These are phyloP conservation scores for Bubo blakistoni DNA, from an alignment of 2,113 vertebrate genomes.

Conservation along the genomic window DNA sequence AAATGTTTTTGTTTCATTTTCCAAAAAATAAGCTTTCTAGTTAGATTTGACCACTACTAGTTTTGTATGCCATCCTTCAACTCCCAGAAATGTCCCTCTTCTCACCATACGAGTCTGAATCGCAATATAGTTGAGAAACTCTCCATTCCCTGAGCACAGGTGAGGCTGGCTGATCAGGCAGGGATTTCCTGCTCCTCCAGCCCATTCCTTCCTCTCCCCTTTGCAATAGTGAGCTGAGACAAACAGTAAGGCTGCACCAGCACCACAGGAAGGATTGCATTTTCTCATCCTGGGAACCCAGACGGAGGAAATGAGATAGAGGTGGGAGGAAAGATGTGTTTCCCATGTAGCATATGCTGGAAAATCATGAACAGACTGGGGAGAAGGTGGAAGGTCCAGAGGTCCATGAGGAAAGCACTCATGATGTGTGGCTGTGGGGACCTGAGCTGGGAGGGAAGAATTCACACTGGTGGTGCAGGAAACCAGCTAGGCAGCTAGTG, in stretches of 20 bases:
- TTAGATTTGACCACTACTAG: background rate
- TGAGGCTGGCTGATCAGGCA: background rate
- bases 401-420: background rate
- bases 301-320: background rate
- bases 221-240: fast-evolving
- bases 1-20: background rate
- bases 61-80: background rate
- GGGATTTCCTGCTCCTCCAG: background rate
- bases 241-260: background rate
- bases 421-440: background rate
- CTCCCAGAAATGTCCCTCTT: background rate
- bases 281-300: background rate
- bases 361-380: background rate
- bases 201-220: background rate
- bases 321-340: background rate
- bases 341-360: background rate
- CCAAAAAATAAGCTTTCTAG: background rate
- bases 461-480: fast-evolving
- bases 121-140: background rate
- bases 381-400: background rate
- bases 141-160: background rate
- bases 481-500: background rate
- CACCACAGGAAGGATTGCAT: background rate
- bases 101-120: background rate
- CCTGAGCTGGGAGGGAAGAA: background rate